Percentiles rank a stretch among this genome's conserved stretches.
Evolutionary conservation across 2,797 vertebrate species (phyloP).

Genomic region (Dallia pectoralis): DNA sequence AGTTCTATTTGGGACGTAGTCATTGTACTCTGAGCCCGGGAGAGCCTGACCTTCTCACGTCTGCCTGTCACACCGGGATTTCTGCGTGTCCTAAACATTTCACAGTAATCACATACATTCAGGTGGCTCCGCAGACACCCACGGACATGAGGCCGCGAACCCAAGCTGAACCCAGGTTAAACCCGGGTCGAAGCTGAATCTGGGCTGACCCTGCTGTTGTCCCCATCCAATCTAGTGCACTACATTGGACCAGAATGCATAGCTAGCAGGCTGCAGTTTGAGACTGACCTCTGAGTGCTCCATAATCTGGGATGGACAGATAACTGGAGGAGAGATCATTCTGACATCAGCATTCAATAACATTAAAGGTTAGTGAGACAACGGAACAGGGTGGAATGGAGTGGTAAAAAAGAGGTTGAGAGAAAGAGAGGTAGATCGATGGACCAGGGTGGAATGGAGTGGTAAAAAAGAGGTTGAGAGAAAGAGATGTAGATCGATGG

Average conservation of each 20-base stretch:
- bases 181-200: too few species aligned
- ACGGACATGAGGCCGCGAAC: constrained; percentile 57
- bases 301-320: constrained; percentile 45
- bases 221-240: not conserved
- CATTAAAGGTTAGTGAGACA: too few species aligned
- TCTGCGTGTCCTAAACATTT: constrained; percentile 54
- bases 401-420: constrained; percentile 33
- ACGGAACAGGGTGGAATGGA: too few species aligned
- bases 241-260: too few species aligned
- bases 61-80: constrained; percentile 42
- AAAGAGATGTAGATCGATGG: too few species aligned
- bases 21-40: constrained; percentile 53
- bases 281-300: constrained; percentile 22
- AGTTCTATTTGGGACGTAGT: not conserved
- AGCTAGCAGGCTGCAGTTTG: too few species aligned
- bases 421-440: constrained; percentile 22
- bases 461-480: not conserved
- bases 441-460: not conserved
- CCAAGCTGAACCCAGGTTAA: constrained; percentile 54
- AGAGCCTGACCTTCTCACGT: constrained; percentile 61
- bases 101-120: constrained; percentile 62
- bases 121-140: constrained; percentile 30
- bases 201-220: too few species aligned
- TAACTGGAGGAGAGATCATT: constrained; percentile 3
- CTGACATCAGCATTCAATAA: too few species aligned